These are phyloP conservation scores for Eutolmus rufibarbis DNA, from an alignment of 2,888 invertebrate species.

Conservation along the genomic window DNA sequence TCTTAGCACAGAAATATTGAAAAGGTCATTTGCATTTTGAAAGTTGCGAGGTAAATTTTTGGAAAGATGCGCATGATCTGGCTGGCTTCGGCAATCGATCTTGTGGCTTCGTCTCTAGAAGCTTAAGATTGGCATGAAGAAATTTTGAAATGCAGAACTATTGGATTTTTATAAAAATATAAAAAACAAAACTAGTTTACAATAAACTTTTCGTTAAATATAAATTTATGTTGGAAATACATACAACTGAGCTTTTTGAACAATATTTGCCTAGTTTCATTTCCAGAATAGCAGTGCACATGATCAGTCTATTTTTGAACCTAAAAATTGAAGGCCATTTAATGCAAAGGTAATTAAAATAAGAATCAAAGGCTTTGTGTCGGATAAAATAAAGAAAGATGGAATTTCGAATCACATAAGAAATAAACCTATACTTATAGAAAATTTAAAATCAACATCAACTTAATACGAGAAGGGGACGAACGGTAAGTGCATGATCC, in stretches of 20 bases:
- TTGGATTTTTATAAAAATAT: constrained; percentile 8
- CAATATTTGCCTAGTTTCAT: neutral
- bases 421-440: too few species aligned
- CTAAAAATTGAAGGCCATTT: neutral
- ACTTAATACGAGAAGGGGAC: too few species aligned
- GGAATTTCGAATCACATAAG: too few species aligned
- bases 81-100: neutral
- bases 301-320: neutral
- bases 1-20: neutral
- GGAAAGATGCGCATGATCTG: neutral
- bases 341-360: too few species aligned
- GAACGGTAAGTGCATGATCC: too few species aligned
- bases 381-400: too few species aligned
- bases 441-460: too few species aligned
- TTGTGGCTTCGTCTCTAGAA: neutral
- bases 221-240: neutral
- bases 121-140: neutral
- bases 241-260: neutral
- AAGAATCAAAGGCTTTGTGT: too few species aligned
- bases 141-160: neutral
- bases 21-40: neutral
- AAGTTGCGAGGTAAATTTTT: neutral
- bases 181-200: constrained; percentile 1
- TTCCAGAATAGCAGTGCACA: neutral
- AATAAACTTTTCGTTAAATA: constrained; percentile 20